Percentiles rank a stretch among this genome's conserved stretches.
phyloP scores from a whole-genome alignment of 2,113 vertebrate genomes.

The Columba livia region DNA sequence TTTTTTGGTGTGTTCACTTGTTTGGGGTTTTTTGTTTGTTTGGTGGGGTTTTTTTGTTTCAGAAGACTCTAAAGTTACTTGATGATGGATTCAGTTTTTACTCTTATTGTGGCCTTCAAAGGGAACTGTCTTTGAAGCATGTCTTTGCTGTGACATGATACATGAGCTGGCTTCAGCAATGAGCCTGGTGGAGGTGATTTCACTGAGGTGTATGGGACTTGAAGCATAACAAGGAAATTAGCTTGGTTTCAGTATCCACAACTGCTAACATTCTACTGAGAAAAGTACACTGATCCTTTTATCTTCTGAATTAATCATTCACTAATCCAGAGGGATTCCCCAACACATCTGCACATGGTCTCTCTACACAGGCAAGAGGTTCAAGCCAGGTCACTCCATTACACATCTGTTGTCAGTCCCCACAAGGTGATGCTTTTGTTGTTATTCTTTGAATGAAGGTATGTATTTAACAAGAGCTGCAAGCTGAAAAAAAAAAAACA shows the following conservation, averaged over 20 bases:
- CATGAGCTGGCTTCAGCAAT: background rate
- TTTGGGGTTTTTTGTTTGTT: no score
- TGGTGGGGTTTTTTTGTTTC: background rate
- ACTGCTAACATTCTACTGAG: background rate
- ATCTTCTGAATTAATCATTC: background rate
- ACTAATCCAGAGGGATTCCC: background rate
- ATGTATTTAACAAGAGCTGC: no score
- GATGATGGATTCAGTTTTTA: slow-evolving; percentile 14
- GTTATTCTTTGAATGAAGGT: no score
- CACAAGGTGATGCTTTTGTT: no score
- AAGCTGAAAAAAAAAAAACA: no score
- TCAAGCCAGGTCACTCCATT: no score
- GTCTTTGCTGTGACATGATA: slow-evolving; percentile 28
- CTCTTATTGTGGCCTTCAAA: slow-evolving; percentile 36
- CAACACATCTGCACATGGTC: no score
- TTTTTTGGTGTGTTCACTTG: no score
- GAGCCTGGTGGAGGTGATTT: background rate
- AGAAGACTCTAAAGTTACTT: background rate
- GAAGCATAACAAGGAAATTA: background rate
- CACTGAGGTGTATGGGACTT: background rate
- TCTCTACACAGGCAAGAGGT: no score
- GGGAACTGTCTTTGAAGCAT: slow-evolving; percentile 21
- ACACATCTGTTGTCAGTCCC: no score
- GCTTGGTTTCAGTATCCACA: background rate
- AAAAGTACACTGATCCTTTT: background rate